Percentiles rank a stretch among this genome's conserved stretches.
phyloP scores from a whole-genome alignment of 2,113 vertebrate species.

The Climacteris rufus region DNA sequence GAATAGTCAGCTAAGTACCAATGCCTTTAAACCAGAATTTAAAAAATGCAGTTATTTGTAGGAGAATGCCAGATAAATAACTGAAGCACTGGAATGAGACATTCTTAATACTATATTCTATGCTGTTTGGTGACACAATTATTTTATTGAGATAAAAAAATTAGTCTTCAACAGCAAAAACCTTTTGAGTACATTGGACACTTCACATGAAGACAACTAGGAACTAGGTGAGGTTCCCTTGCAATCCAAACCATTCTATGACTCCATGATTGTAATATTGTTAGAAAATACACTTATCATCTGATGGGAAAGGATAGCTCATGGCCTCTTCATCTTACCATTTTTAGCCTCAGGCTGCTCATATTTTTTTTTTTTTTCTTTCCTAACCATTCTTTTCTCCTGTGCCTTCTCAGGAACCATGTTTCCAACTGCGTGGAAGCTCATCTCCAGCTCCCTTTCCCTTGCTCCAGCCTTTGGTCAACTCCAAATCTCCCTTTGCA shows the following conservation, averaged over 20 bases:
- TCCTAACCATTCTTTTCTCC: not conserved
- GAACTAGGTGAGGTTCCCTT: not conserved
- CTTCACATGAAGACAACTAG: not conserved
- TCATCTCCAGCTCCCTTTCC: not conserved
- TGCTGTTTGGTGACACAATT: not conserved
- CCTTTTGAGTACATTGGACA: not conserved
- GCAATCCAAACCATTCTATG: not conserved
- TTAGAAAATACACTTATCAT: not conserved
- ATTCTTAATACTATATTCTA: not conserved
- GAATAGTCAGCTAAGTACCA: not conserved
- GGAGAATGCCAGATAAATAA: not conserved
- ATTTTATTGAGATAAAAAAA: not conserved
- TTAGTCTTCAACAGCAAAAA: not conserved
- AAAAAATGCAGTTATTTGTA: not conserved
- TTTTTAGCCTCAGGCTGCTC: not conserved
- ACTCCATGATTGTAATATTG: not conserved
- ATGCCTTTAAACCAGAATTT: not conserved
- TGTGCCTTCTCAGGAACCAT: not conserved
- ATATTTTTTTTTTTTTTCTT: not conserved
- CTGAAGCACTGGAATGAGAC: not conserved
- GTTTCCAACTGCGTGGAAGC: not conserved
- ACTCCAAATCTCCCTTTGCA: not conserved
- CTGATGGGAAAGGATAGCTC: not conserved
- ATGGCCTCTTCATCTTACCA: not conserved
- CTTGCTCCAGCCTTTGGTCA: not conserved